Conservation (phyloP, 2,888 invertebrate genomes). For the Autographa pulchrina region DNA sequence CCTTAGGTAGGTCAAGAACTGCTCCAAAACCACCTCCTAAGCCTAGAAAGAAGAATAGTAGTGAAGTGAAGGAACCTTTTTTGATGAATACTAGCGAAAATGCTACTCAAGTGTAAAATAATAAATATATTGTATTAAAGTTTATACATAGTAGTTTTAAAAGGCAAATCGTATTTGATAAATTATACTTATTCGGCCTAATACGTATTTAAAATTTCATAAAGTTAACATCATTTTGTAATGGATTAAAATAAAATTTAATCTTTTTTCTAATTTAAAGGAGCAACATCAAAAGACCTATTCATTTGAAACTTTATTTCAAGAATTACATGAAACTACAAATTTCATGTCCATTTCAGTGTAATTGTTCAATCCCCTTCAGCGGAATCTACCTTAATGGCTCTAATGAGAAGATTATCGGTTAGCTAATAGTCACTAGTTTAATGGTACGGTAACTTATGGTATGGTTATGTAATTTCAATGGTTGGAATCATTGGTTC, state of each 20-base stretch:
- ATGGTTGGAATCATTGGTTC: conserved; percentile 40
- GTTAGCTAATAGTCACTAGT: conserved; percentile 45
- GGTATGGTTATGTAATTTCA: conserved; percentile 27
- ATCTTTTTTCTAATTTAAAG: background rate
- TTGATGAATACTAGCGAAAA: conserved; percentile 95
- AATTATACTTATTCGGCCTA: background rate
- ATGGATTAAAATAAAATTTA: too few relatives aligned
- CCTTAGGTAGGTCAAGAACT: conserved; percentile 83
- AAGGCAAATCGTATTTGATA: conserved; percentile 32
- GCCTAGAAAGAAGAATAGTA: conserved; percentile 92
- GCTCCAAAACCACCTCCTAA: conserved; percentile 95
- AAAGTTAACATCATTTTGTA: background rate
- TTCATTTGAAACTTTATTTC: background rate
- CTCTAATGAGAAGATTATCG: conserved; percentile 32
- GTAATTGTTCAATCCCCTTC: conserved; percentile 19
- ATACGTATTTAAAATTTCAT: background rate
- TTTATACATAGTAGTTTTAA: conserved; percentile 26
- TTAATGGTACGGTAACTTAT: conserved; percentile 32
- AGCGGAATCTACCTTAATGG: conserved; percentile 23
- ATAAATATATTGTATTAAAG: conserved; percentile 12
- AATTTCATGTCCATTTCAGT: conserved; percentile 3
- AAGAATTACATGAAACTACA: background rate
- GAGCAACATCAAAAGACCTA: background rate
- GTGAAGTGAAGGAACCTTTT: conserved; percentile 92
- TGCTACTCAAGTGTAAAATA: conserved; percentile 94